These are phyloP conservation scores for Eupithecia tripunctaria DNA, from an alignment of 2,888 invertebrate species.

Conservation along the genomic window DNA sequence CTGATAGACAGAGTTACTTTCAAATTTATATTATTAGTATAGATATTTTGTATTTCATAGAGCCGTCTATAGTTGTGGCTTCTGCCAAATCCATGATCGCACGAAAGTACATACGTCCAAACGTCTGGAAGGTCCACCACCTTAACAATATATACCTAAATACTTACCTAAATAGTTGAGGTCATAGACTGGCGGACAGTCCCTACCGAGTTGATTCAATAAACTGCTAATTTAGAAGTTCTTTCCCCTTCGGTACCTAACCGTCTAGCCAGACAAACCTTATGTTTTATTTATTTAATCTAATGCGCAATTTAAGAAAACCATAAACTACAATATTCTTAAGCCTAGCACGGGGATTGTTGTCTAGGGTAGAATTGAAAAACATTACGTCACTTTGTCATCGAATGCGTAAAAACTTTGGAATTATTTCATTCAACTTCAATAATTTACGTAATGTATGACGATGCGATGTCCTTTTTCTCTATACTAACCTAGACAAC, in stretches of 20 bases:
- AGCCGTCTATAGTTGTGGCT: background rate
- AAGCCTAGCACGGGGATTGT: too few relatives aligned
- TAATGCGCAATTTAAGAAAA: background rate
- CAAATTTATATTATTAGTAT: too few relatives aligned
- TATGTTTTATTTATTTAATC: background rate
- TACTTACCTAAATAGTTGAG: background rate
- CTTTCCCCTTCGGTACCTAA: background rate
- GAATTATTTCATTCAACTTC: too few relatives aligned
- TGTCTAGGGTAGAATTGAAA: too few relatives aligned
- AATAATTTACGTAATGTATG: too few relatives aligned
- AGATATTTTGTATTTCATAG: background rate
- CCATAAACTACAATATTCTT: too few relatives aligned
- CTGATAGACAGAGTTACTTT: too few relatives aligned
- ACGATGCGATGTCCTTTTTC: too few relatives aligned
- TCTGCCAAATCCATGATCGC: background rate
- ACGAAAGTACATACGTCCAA: background rate
- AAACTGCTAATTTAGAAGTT: constrained; percentile 4
- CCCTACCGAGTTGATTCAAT: background rate
- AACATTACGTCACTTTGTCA: too few relatives aligned
- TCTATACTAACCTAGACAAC: too few relatives aligned
- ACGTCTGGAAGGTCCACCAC: background rate
- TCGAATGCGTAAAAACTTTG: too few relatives aligned
- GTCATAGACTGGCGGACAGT: background rate
- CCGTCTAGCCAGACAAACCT: background rate
- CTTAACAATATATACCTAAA: background rate